A percentile compares a stretch with the other conserved stretches of the same genome.
Evolutionary conservation across 2,888 invertebrate species (phyloP).

Genomic region (Laothoe populi): DNA sequence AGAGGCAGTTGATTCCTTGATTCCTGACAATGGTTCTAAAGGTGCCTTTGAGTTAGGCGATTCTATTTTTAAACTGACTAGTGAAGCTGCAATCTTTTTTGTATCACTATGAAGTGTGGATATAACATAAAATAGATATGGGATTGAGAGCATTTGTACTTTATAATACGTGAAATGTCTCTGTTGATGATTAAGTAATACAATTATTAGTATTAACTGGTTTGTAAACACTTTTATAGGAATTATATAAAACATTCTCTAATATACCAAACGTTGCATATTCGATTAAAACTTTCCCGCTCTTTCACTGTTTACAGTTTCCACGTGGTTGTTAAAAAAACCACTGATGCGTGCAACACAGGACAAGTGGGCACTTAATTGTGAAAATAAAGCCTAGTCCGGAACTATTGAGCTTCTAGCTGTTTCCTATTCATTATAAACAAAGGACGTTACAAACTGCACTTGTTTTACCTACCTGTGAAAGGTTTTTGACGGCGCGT

Average conservation of each 20-base stretch:
- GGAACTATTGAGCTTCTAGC: slow-evolving; percentile 43
- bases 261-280: not conserved
- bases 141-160: too few species aligned
- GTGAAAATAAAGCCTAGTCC: slow-evolving; percentile 1
- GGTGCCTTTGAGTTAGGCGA: slow-evolving; percentile 5
- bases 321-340: slow-evolving; percentile 13
- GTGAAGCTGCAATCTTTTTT: not conserved
- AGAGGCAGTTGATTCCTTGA: slow-evolving; percentile 10
- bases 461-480: slow-evolving; percentile 50
- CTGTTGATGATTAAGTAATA: too few species aligned
- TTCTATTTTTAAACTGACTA: slow-evolving; percentile 11
- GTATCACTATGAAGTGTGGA: not conserved
- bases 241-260: too few species aligned
- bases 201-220: too few species aligned
- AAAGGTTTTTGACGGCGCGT: slow-evolving; percentile 25
- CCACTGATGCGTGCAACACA: not conserved
- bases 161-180: too few species aligned
- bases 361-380: slow-evolving; percentile 14
- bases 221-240: too few species aligned
- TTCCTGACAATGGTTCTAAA: not conserved
- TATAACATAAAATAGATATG: too few species aligned
- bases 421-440: slow-evolving; percentile 56
- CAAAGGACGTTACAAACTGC: slow-evolving; percentile 53
- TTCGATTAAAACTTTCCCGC: not conserved
- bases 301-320: too few species aligned